Evolutionary conservation across 2,797 vertebrate species (phyloP).

Genomic region (Chaenodraco wilsoni): DNA sequence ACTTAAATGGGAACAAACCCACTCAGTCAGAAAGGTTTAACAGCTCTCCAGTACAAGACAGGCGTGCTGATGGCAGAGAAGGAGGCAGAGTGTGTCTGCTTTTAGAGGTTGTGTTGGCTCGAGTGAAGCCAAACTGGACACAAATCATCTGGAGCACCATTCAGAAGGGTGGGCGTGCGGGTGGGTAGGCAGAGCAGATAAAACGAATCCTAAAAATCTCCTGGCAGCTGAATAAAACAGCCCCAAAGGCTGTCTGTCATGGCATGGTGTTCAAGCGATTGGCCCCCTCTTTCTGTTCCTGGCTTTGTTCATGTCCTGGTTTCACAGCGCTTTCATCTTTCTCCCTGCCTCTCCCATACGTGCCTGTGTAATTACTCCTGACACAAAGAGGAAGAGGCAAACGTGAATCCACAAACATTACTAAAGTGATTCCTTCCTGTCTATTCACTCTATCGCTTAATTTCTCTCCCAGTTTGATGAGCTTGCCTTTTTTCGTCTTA

Average conservation of each 20-base stretch:
- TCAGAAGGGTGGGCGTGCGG: constrained; percentile 70
- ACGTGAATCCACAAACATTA: constrained; percentile 69
- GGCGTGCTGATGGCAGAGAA: constrained; percentile 62
- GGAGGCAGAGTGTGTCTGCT: constrained; percentile 65
- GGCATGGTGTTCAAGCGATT: constrained; percentile 71
- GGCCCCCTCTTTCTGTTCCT: constrained; percentile 68
- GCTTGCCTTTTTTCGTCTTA: constrained; percentile 36
- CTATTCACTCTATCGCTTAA: constrained; percentile 54
- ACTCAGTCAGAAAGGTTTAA: constrained; percentile 63
- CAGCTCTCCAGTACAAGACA: constrained; percentile 57
- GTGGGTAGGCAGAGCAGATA: constrained; percentile 78
- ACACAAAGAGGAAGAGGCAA: constrained; percentile 69
- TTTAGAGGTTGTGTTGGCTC: constrained; percentile 68
- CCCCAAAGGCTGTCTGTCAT: constrained; percentile 79
- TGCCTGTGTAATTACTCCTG: constrained; percentile 67
- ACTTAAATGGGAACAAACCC: constrained; percentile 45
- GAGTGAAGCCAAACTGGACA: constrained; percentile 77
- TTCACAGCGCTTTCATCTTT: constrained; percentile 77
- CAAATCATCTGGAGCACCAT: constrained; percentile 77
- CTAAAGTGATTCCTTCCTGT: constrained; percentile 66
- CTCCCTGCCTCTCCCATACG: constrained; percentile 65
- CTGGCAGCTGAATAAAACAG: constrained; percentile 81
- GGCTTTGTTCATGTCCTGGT: constrained; percentile 78
- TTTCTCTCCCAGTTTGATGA: constrained; percentile 58
- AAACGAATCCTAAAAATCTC: constrained; percentile 80